Percentiles rank a stretch among this genome's conserved stretches.
These are phyloP conservation scores for Procambarus virginalis DNA, from an alignment of 1,140 invertebrate species.

Conservation along the genomic window DNA sequence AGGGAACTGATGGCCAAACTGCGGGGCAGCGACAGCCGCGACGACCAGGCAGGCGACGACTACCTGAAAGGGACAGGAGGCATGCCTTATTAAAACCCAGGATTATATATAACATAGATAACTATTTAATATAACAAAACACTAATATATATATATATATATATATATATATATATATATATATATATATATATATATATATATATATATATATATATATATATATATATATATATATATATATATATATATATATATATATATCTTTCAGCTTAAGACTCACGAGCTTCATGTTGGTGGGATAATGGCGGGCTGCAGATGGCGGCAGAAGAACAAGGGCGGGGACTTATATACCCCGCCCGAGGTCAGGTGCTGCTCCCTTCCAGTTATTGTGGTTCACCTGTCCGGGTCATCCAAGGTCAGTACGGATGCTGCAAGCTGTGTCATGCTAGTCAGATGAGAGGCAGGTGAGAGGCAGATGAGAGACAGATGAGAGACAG, in stretches of 20 bases:
- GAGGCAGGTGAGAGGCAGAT: too few relatives aligned
- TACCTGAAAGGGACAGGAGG: not conserved
- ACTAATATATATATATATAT: too few relatives aligned
- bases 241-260: too few relatives aligned
- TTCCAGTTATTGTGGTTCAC: not conserved
- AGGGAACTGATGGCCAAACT: not conserved
- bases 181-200: not conserved
- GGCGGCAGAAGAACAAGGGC: not conserved
- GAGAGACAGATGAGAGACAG: too few relatives aligned
- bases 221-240: not conserved
- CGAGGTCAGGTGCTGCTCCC: constrained; percentile 17
- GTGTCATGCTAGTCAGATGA: too few relatives aligned
- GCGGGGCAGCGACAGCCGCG: constrained; percentile 9
- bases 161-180: too few relatives aligned
- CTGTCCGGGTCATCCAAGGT: not conserved
- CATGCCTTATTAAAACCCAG: not conserved
- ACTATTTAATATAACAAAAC: too few relatives aligned
- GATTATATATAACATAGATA: too few relatives aligned
- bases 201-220: not conserved
- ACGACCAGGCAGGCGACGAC: constrained; percentile 18
- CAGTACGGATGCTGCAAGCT: not conserved
- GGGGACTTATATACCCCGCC: constrained; percentile 6
- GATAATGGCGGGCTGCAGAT: not conserved
- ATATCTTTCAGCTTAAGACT: not conserved
- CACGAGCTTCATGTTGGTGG: constrained; percentile 2